phyloP scores from a whole-genome alignment of 1,140 invertebrate genomes.

The Oryctes rhinoceros region DNA sequence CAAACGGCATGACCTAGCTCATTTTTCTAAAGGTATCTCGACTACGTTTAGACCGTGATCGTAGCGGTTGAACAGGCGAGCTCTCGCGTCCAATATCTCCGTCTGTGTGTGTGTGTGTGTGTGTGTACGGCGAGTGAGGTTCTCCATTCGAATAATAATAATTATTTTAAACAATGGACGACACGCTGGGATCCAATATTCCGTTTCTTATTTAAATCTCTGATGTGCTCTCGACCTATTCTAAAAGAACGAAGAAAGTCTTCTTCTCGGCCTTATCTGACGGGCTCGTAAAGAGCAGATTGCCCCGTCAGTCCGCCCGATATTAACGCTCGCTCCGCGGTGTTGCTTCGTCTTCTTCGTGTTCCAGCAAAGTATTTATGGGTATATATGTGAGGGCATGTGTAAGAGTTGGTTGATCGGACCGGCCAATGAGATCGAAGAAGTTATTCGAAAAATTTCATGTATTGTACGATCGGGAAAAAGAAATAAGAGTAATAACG shows the following conservation, averaged over 20 bases:
- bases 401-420: too few relatives aligned
- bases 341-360: too few relatives aligned
- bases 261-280: background rate
- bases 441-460: conserved; percentile 11
- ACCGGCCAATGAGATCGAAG: too few relatives aligned
- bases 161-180: conserved; percentile 56
- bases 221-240: too few relatives aligned
- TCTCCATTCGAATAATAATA: conserved; percentile 50
- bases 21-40: conserved; percentile 49
- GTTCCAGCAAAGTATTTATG: too few relatives aligned
- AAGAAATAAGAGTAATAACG: background rate
- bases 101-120: background rate
- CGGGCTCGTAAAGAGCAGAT: background rate
- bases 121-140: conserved; percentile 22
- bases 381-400: too few relatives aligned
- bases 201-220: conserved; percentile 34
- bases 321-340: background rate
- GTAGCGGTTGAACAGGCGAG: background rate
- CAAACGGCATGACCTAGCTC: conserved; percentile 54
- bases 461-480: background rate
- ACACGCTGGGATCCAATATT: conserved; percentile 49
- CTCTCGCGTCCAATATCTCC: background rate
- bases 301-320: background rate
- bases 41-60: conserved; percentile 47
- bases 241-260: too few relatives aligned